Conservation (phyloP, 2,113 vertebrate genomes). For the Dicentrarchus labrax region DNA sequence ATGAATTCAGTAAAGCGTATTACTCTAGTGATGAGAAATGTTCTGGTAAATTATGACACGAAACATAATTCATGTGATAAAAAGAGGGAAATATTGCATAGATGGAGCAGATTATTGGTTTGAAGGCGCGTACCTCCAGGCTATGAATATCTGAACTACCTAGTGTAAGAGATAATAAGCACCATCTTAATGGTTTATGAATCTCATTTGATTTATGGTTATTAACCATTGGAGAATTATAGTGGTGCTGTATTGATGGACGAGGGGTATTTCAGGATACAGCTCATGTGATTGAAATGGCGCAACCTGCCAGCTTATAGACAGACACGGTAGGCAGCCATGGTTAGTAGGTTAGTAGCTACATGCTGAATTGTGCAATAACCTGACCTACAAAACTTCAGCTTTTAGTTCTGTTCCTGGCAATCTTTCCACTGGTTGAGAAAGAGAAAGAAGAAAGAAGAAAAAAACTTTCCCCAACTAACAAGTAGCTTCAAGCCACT, state of each 20-base stretch:
- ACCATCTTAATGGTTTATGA: conserved; percentile 84
- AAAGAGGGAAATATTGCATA: conserved; percentile 76
- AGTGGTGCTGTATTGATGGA: conserved; percentile 67
- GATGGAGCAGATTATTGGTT: conserved; percentile 78
- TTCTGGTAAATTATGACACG: conserved; percentile 77
- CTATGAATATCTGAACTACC: conserved; percentile 81
- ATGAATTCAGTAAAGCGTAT: conserved; percentile 54
- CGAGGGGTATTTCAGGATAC: conserved; percentile 57
- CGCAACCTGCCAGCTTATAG: conserved; percentile 41
- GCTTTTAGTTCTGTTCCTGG: conserved; percentile 30
- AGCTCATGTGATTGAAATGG: conserved; percentile 56
- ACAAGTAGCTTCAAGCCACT: conserved; percentile 71
- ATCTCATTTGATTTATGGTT: conserved; percentile 82
- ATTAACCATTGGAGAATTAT: conserved; percentile 78
- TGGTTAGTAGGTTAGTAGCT: background rate
- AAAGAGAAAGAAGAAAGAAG: background rate
- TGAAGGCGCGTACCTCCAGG: conserved; percentile 67
- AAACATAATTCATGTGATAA: conserved; percentile 80
- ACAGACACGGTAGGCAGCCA: conserved; percentile 30
- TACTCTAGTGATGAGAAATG: conserved; percentile 72
- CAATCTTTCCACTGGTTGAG: conserved; percentile 20
- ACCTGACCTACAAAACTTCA: conserved; percentile 48
- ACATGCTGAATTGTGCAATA: conserved; percentile 12
- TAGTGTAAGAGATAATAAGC: conserved; percentile 80
- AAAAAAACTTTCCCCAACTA: conserved; percentile 40